Conservation (phyloP, 2,113 vertebrate genomes). For the Dinomys branickii region DNA sequence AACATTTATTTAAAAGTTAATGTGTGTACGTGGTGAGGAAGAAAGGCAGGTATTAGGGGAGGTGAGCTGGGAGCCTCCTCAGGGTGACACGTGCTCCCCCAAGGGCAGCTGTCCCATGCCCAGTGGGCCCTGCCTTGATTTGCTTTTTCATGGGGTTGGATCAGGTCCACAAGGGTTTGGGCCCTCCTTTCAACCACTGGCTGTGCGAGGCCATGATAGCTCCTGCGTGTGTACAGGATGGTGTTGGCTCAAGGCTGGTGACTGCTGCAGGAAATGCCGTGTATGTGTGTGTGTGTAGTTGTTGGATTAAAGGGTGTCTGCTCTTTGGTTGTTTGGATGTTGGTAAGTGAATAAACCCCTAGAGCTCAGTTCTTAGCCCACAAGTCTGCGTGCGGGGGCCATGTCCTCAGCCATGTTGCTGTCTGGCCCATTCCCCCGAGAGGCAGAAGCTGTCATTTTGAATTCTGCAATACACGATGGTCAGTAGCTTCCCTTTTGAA, state of each 20-base stretch:
- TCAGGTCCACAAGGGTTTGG: neutral
- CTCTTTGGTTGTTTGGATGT: too few relatives aligned
- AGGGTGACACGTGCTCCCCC: neutral
- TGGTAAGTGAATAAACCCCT: too few relatives aligned
- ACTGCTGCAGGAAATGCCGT: fast-evolving
- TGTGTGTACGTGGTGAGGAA: too few relatives aligned
- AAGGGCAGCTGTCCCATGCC: neutral
- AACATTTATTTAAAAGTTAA: neutral
- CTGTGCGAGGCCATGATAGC: neutral
- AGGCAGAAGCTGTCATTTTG: neutral
- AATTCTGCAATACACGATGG: neutral
- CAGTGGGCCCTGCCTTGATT: neutral
- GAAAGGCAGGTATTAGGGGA: neutral
- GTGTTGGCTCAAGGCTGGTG: fast-evolving
- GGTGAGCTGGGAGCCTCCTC: neutral
- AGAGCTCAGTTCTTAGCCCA: neutral
- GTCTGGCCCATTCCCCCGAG: neutral
- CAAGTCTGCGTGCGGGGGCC: fast-evolving
- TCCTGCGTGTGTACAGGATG: neutral
- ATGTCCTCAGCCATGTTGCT: fast-evolving
- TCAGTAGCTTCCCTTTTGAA: neutral
- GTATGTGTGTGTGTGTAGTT: neutral
- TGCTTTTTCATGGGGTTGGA: neutral
- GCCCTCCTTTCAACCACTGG: neutral
- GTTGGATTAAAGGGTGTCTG: neutral